These are phyloP conservation scores for Argyrosomus regius DNA, from an alignment of 2,797 vertebrate species.

Conservation along the genomic window DNA sequence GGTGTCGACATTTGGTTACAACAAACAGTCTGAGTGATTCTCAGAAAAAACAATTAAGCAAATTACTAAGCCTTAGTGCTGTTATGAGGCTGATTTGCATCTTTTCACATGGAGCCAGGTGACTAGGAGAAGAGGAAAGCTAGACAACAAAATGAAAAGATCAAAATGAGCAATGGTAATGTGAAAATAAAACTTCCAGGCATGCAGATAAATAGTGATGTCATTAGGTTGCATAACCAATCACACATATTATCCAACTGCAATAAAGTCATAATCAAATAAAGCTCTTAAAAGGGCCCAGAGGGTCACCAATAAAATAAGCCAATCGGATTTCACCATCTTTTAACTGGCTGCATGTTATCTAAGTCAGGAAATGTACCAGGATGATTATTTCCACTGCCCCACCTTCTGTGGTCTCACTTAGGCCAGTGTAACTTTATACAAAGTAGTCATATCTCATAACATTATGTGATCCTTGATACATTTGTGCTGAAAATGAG, in stretches of 20 bases:
- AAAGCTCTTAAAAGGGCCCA: conserved; percentile 33
- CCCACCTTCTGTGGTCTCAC: background rate
- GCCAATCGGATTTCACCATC: conserved; percentile 52
- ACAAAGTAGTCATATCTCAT: background rate
- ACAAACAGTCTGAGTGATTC: conserved; percentile 20
- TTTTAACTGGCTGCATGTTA: conserved; percentile 31
- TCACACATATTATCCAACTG: conserved; percentile 41
- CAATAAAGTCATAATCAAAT: conserved; percentile 59
- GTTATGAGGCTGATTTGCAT: conserved; percentile 26
- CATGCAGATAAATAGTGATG: conserved; percentile 29
- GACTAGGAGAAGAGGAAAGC: conserved; percentile 16
- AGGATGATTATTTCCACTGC: conserved; percentile 36
- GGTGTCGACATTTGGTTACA: conserved; percentile 40
- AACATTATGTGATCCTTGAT: background rate
- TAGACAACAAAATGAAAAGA: conserved; percentile 1
- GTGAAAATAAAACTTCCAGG: conserved; percentile 33
- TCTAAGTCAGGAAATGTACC: conserved; percentile 41
- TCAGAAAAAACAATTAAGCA: conserved; percentile 26
- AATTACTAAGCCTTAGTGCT: conserved; percentile 12
- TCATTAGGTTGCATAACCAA: conserved; percentile 51
- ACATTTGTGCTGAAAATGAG: background rate
- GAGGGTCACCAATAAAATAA: conserved; percentile 44
- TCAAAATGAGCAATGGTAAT: conserved; percentile 17
- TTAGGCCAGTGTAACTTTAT: background rate
- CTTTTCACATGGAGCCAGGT: conserved; percentile 7